Percentiles rank a stretch among this genome's conserved stretches.
Evolutionary conservation across 2,888 invertebrate species (phyloP).

Genomic region (Dynastes tityus): DNA sequence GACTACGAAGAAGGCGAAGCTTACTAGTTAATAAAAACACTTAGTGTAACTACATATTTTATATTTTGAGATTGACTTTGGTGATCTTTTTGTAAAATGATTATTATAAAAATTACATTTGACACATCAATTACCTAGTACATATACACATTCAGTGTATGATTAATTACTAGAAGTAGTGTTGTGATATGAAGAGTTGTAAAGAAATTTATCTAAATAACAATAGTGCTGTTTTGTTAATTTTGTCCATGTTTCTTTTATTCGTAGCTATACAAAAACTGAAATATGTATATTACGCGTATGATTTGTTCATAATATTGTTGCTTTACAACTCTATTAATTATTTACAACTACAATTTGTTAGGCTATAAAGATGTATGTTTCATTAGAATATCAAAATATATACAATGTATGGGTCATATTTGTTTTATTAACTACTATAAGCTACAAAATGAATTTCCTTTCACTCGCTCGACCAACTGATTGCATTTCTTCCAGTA

Average conservation of each 20-base stretch:
- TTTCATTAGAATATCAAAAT: neutral
- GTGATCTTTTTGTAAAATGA: conserved; percentile 1
- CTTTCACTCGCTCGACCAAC: too few species aligned
- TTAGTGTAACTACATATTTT: conserved; percentile 30
- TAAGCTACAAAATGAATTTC: neutral
- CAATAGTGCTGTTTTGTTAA: neutral
- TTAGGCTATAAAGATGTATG: neutral
- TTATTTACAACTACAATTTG: conserved; percentile 14
- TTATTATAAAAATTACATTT: conserved; percentile 9
- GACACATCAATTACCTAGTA: neutral
- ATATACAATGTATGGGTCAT: neutral
- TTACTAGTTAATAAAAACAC: conserved; percentile 60
- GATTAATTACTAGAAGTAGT: conserved; percentile 17
- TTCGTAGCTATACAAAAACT: neutral
- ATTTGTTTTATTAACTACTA: neutral
- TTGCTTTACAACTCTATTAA: neutral
- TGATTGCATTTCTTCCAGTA: too few species aligned
- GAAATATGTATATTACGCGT: neutral
- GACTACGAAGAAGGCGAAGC: conserved; percentile 71
- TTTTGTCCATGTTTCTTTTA: conserved; percentile 7
- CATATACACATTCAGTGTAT: neutral
- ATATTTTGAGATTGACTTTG: conserved; percentile 22
- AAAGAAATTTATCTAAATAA: conserved; percentile 23
- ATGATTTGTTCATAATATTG: neutral
- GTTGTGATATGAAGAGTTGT: conserved; percentile 34